Conservation (phyloP, 2,888 invertebrate genomes). For the Mechanitis messenoides region DNA sequence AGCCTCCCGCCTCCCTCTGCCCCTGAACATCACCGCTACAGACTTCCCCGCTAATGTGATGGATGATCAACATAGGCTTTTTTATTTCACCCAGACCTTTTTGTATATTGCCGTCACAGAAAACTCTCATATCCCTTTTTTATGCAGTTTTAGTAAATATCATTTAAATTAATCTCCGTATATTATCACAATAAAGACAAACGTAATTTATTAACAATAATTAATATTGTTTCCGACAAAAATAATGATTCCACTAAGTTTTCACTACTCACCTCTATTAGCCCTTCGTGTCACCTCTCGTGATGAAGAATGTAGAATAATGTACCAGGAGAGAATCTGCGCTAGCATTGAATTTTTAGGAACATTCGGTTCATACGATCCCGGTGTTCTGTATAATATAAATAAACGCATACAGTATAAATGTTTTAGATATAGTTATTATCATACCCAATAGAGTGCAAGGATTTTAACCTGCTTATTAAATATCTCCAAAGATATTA, state of each 20-base stretch:
- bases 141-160: background rate
- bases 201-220: too few relatives aligned
- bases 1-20: constrained; percentile 52
- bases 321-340: constrained; percentile 10
- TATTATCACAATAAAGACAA: background rate
- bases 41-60: constrained; percentile 60
- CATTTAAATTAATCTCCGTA: background rate
- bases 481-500: too few relatives aligned
- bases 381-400: too few relatives aligned
- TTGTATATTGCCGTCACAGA: constrained; percentile 13
- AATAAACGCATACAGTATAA: too few relatives aligned
- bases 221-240: too few relatives aligned
- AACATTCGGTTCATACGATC: constrained; percentile 1
- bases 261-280: background rate
- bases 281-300: constrained; percentile 10
- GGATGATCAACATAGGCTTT: constrained; percentile 37
- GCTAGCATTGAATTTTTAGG: constrained; percentile 24
- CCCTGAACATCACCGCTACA: constrained; percentile 57
- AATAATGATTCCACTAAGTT: too few relatives aligned
- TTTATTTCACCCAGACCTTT: constrained; percentile 10
- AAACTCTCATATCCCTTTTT: constrained; percentile 1
- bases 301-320: constrained; percentile 19
- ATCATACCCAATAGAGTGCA: too few relatives aligned
- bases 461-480: too few relatives aligned
- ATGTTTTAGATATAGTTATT: too few relatives aligned